Evolutionary conservation across 2,888 invertebrate genomes (phyloP).

Genomic region (Netelia fuscicornis): DNA sequence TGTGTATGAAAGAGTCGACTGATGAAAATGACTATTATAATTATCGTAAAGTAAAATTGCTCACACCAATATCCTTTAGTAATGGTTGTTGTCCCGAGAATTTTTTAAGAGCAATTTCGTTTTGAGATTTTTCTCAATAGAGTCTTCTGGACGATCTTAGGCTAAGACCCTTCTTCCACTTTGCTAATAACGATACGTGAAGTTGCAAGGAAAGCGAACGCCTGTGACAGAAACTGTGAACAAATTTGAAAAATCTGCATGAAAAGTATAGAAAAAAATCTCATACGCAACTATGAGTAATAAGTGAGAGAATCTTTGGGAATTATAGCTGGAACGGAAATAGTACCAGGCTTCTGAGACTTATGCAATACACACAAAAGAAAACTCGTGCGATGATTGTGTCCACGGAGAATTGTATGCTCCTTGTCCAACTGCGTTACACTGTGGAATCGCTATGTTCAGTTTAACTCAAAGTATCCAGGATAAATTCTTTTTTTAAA

Average conservation of each 20-base stretch:
- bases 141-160: no score
- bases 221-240: conserved; percentile 23
- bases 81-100: no score
- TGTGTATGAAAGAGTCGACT: no score
- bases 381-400: conserved; percentile 5
- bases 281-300: conserved; percentile 14
- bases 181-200: conserved; percentile 21
- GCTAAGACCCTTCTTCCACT: neutral
- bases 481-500: neutral
- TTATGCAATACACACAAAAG: conserved; percentile 54
- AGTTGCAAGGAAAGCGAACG: conserved; percentile 22
- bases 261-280: neutral
- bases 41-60: no score
- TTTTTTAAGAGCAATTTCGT: no score
- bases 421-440: conserved; percentile 28
- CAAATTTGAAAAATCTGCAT: conserved; percentile 1
- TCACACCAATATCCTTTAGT: no score
- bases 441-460: conserved; percentile 5
- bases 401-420: conserved; percentile 47
- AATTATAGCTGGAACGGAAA: conserved; percentile 43
- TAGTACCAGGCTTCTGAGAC: conserved; percentile 58
- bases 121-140: no score
- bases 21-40: no score
- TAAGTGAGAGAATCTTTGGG: conserved; percentile 32
- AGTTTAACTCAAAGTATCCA: neutral